phyloP scores from a whole-genome alignment of 2,113 vertebrate species.

The Notothenia coriiceps region DNA sequence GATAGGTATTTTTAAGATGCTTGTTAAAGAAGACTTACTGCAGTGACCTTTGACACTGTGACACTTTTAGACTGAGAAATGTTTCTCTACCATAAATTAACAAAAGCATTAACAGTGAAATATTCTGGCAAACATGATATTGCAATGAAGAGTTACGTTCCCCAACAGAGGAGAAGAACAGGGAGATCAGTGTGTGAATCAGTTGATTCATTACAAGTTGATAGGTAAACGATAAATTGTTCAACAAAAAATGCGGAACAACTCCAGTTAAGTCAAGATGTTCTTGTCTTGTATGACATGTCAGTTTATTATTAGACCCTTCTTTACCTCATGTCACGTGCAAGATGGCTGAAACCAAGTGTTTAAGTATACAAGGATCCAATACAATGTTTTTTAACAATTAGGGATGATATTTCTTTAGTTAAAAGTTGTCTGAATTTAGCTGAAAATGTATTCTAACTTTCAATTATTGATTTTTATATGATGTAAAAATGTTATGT shows the following conservation, averaged over 20 bases:
- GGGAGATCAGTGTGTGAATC: not conserved
- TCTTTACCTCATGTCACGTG: conserved; percentile 33
- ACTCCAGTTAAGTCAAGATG: conserved; percentile 1
- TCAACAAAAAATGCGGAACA: not conserved
- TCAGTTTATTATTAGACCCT: conserved; percentile 52
- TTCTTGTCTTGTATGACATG: conserved; percentile 49
- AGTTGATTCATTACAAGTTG: not conserved
- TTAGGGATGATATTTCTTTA: not conserved
- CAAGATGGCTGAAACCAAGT: conserved; percentile 20
- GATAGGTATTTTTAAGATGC: conserved; percentile 23
- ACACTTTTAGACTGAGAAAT: conserved; percentile 39
- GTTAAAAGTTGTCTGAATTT: not conserved
- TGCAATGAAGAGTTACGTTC: not conserved
- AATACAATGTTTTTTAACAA: conserved; percentile 22
- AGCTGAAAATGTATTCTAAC: not conserved
- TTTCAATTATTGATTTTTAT: too few species aligned
- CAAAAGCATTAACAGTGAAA: conserved; percentile 20
- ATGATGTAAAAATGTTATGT: not conserved
- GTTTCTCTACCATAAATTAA: conserved; percentile 40
- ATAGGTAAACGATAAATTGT: not conserved
- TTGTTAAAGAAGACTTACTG: conserved; percentile 20
- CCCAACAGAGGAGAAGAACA: not conserved
- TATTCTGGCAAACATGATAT: not conserved
- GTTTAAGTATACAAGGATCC: conserved; percentile 13
- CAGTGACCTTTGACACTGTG: conserved; percentile 47